These are phyloP conservation scores for Ectemnius continuus DNA, from an alignment of 2,888 invertebrate species.

Conservation along the genomic window DNA sequence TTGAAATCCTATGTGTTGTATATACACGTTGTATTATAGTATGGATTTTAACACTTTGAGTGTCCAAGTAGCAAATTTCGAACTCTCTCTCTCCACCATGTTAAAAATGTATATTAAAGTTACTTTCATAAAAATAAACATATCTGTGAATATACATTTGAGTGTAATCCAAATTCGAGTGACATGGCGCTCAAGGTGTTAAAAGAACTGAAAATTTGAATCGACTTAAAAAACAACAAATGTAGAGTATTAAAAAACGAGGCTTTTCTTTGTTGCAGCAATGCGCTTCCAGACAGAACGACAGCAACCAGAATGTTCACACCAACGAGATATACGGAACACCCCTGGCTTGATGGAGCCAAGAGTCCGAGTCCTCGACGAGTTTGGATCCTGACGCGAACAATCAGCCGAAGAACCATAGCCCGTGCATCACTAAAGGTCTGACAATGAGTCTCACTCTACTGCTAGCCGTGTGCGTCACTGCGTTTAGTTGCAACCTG, in stretches of 20 bases:
- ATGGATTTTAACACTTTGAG: no score
- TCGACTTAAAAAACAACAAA: no score
- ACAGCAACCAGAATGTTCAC: slow-evolving; percentile 90
- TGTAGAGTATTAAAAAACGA: not conserved
- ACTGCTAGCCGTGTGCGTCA: slow-evolving; percentile 52
- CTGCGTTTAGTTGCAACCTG: slow-evolving; percentile 51
- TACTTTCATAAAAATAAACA: no score
- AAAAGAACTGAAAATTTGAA: no score
- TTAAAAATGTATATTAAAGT: no score
- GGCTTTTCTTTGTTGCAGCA: slow-evolving; percentile 82
- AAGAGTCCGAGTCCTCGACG: slow-evolving; percentile 80
- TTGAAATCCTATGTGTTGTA: not conserved
- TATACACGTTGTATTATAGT: no score
- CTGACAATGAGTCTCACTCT: slow-evolving; percentile 53
- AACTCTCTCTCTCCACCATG: no score
- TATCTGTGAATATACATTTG: no score
- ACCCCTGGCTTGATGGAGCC: slow-evolving; percentile 86
- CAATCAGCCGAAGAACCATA: slow-evolving; percentile 63
- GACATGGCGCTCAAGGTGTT: no score
- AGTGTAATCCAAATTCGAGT: no score
- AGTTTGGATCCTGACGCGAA: slow-evolving; percentile 68
- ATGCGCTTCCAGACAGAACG: slow-evolving; percentile 87
- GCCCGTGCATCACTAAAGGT: slow-evolving; percentile 52
- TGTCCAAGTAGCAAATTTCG: no score
- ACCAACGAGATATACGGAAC: slow-evolving; percentile 87